These are phyloP conservation scores for Myxocyprinus asiaticus DNA, from an alignment of 2,113 vertebrate genomes.

Conservation along the genomic window DNA sequence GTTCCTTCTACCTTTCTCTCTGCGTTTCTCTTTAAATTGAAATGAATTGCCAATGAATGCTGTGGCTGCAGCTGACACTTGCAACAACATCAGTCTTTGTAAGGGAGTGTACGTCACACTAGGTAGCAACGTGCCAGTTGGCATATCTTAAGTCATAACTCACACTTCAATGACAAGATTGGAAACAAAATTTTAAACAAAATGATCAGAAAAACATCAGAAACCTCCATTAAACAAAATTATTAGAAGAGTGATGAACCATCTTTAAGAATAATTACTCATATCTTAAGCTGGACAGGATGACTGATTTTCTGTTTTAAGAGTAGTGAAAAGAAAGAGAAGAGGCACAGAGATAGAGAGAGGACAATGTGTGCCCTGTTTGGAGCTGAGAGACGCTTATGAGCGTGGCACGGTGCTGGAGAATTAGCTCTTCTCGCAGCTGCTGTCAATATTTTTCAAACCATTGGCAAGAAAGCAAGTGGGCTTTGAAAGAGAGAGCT, in stretches of 20 bases:
- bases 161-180: not conserved
- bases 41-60: too few species aligned
- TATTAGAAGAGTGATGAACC: not conserved
- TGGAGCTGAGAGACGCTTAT: not conserved
- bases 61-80: too few species aligned
- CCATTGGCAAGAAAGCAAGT: slow-evolving; percentile 33
- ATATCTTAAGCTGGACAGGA: too few species aligned
- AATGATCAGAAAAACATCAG: not conserved
- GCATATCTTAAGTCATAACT: slow-evolving; percentile 16
- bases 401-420: not conserved
- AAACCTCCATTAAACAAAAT: not conserved
- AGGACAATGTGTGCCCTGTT: slow-evolving; percentile 5
- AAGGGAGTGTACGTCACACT: not conserved
- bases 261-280: too few species aligned
- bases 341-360: not conserved
- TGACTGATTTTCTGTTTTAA: too few species aligned
- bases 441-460: slow-evolving; percentile 46
- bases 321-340: not conserved
- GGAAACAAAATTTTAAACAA: too few species aligned
- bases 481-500: not conserved
- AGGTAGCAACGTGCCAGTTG: not conserved
- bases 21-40: too few species aligned
- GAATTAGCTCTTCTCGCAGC: slow-evolving; percentile 35
- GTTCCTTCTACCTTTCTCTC: too few species aligned
- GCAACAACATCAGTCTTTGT: slow-evolving; percentile 2